Evolutionary conservation across 1,140 invertebrate genomes (phyloP), one percentile per base, ranked within the genome.

Genomic region (Papilio machaon): DNA sequence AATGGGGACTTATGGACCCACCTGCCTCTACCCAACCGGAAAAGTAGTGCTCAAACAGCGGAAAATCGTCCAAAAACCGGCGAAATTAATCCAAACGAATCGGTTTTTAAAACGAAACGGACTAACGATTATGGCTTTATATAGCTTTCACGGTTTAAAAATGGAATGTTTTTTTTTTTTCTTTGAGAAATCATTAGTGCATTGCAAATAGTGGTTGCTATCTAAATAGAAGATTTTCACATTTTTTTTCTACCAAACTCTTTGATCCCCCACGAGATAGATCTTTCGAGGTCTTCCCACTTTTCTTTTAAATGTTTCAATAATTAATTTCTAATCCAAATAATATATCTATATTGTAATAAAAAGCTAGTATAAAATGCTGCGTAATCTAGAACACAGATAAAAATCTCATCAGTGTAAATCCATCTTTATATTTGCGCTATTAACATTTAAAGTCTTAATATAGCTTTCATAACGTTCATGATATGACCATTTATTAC

Each of bases 41-140:
- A 94, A 93, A 92, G 82, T 85, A 84, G 86, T 89, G 89, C 77
- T 89, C 91, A 90, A 94, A 92, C 86, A 91, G 83, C 91, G 91
- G 91, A 92, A 93, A 94, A 94, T 93, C 90, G 87, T 83, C 87
- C 86, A 91, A 93, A 93, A 93, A 92, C 91, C 91, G 85, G 87
- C 87, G 85, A 93, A 91, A 92, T 92, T 90, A 85, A 86, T 89
- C 85, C 86, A 90, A 92, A 91, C 89, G 87, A 91, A 91, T 91
- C 89, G 87, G 60, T 86, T 89, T 85, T 88, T 81, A 75, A 35
- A 70, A 70, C 60, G 60, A 23, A 87, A 84, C 86, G 81, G 89
- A 86, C 86, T 89, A 91, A 91, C 84, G 86, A 82, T 46, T 46
- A 76, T 58, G 85, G 86, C 87, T 90, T 87, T 81, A 90, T 86